These are phyloP conservation scores for Agonopterix arenella DNA, from an alignment of 2,888 invertebrate species.

Conservation along the genomic window DNA sequence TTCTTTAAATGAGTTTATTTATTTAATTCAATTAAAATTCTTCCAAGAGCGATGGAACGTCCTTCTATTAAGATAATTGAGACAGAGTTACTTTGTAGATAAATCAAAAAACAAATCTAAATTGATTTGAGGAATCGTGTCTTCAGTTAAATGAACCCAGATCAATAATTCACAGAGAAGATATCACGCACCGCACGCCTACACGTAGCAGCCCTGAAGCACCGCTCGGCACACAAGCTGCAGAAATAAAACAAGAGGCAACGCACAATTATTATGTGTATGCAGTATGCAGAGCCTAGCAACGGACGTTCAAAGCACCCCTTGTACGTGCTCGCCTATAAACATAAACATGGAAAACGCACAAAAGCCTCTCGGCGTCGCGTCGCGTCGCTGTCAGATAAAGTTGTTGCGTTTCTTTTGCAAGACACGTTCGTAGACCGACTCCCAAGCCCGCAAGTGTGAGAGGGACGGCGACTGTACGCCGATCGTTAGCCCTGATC, in stretches of 20 bases:
- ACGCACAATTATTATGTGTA: neutral
- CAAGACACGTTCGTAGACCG: conserved; percentile 40
- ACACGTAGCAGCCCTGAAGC: too few species aligned
- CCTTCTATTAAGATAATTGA: too few species aligned
- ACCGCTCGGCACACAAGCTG: neutral
- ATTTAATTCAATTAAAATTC: too few species aligned
- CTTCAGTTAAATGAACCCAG: too few species aligned
- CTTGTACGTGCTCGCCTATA: conserved; percentile 72
- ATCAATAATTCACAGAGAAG: too few species aligned
- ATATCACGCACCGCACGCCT: too few species aligned
- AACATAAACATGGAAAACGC: conserved; percentile 76
- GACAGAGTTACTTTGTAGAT: too few species aligned
- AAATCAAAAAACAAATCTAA: too few species aligned
- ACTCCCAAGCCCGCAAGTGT: conserved; percentile 26
- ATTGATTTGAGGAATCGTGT: too few species aligned
- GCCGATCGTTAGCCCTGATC: conserved; percentile 77
- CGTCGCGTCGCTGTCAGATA: conserved; percentile 72
- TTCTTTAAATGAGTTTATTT: too few species aligned
- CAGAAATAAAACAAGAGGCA: neutral
- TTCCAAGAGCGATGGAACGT: too few species aligned
- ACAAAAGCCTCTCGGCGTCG: conserved; percentile 73
- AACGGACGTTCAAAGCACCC: conserved; percentile 66
- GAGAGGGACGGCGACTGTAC: conserved; percentile 51
- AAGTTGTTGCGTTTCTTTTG: conserved; percentile 74
- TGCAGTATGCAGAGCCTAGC: conserved; percentile 32